These are phyloP conservation scores for Pardalotus punctatus DNA, from an alignment of 2,113 vertebrate genomes.

Conservation along the genomic window DNA sequence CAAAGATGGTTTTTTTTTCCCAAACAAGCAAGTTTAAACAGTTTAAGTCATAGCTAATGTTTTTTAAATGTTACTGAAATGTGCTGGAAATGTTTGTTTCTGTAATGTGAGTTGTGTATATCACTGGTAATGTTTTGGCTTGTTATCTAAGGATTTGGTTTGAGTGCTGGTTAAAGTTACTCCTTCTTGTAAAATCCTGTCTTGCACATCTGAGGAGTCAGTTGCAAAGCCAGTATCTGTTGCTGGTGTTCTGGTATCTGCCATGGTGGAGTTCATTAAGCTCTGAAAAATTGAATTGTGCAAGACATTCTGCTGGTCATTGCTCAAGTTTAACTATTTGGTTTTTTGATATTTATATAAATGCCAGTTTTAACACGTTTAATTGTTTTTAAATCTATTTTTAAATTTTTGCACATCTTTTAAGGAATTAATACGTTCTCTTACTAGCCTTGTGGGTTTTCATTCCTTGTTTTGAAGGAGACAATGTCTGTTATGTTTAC, in stretches of 20 bases:
- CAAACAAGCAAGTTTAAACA: neutral
- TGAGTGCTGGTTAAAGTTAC: constrained; percentile 57
- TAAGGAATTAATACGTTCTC: constrained; percentile 64
- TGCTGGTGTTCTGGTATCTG: constrained; percentile 47
- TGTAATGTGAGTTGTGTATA: constrained; percentile 48
- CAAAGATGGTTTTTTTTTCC: neutral
- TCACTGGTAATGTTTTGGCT: constrained; percentile 50
- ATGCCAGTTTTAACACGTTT: constrained; percentile 73
- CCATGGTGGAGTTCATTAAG: constrained; percentile 36
- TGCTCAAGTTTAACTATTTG: constrained; percentile 60
- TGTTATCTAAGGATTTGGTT: constrained; percentile 49
- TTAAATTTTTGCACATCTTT: constrained; percentile 76
- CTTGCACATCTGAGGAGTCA: constrained; percentile 23
- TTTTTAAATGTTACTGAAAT: constrained; percentile 38
- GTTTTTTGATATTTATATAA: constrained; percentile 73
- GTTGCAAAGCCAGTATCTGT: constrained; percentile 32
- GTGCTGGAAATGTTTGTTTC: constrained; percentile 45
- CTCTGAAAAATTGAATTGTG: constrained; percentile 29
- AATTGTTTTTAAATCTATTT: constrained; percentile 58
- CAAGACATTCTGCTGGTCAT: constrained; percentile 47
- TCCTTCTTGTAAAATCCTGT: constrained; percentile 51
- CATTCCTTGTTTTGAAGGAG: constrained; percentile 70
- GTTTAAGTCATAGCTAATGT: constrained; percentile 10
- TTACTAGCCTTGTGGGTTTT: constrained; percentile 64
- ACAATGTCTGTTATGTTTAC: constrained; percentile 74